Evolutionary conservation across 2,797 vertebrate genomes (phyloP), one percentile per base, ranked within the genome.

Genomic region (Rhabdophis nuchalis): DNA sequence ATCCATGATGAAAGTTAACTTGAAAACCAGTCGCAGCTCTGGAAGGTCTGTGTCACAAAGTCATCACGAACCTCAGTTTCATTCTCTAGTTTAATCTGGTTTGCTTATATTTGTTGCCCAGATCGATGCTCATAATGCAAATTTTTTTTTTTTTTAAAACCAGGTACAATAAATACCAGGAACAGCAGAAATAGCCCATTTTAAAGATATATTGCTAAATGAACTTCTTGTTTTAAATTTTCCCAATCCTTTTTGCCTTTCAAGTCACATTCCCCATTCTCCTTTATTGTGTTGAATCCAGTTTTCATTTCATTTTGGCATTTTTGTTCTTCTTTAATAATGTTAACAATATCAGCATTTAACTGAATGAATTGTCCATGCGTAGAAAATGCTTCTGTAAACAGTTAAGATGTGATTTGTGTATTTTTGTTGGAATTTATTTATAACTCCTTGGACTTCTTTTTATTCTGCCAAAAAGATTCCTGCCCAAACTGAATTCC

Each of bases 311-410:
- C 93, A 89, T 18, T 93, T n/a, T 91, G 32, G 90, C 64, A 60
- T 27, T 85, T 88, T 58, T 86, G 2, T 89, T 92, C 68, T 85
- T 86, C 88, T 61, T 9, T 8, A 36, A 36, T 13, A 60, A 41
- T 90, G 87, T 85, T 77, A 64, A 87, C 50, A 8, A 41, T 92
- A 92, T 95, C 90, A 88, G 7, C 87, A 18, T 18, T 56, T 53
- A 94, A 87, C 1, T 89, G 85, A 94, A 56, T 93, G 82, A 93
- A 52, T 93, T 94, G 92, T 91, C 93, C 88, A 32, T 53, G 3
- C 93, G n/a, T 0, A 18, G 93, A 94, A 96, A 96, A 94, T 92
- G 89, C 56, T 89, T 94, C 94, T 54, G 77, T 56, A 94, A 96
- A 94, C 6, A 57, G 77, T 92, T 85, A 93, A 93, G 57, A 93